A percentile compares a stretch with the other conserved stretches of the same genome.
Conservation (phyloP, 2,888 invertebrate genomes). For the Lucinisca nassula region DNA sequence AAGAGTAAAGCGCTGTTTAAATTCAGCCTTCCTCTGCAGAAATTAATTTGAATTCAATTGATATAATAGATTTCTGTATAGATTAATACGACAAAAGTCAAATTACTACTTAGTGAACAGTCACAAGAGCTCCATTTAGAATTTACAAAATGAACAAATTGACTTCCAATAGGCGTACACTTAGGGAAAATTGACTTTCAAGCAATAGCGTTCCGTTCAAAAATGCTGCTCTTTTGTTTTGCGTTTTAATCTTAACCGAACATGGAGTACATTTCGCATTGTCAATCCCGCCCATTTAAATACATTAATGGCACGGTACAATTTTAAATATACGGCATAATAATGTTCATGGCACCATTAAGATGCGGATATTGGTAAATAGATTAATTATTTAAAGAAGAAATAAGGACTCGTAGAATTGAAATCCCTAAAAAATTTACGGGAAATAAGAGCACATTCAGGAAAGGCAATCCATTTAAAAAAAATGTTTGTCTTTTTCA, state of each 20-base stretch:
- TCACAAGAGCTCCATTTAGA: neutral
- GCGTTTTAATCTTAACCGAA: neutral
- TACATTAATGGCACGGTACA: neutral
- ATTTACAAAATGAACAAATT: conserved; percentile 11
- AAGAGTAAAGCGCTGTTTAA: conserved; percentile 1
- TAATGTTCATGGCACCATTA: conserved; percentile 1
- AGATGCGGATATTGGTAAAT: neutral
- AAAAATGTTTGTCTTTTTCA: too few species aligned
- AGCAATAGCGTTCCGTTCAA: conserved; percentile 5
- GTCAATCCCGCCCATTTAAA: neutral
- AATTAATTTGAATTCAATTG: conserved; percentile 4
- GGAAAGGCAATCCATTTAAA: too few species aligned
- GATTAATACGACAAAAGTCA: neutral
- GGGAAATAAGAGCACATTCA: too few species aligned
- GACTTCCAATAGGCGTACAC: conserved; percentile 7
- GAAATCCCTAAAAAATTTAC: too few species aligned
- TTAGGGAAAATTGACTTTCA: conserved; percentile 10
- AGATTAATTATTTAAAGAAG: neutral
- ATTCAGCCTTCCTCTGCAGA: conserved; percentile 9
- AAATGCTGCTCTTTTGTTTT: neutral
- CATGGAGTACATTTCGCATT: neutral
- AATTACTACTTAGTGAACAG: conserved; percentile 1
- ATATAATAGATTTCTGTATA: neutral
- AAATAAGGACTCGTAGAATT: too few species aligned
- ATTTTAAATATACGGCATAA: neutral